Percentiles rank a stretch among this genome's conserved stretches.
Conservation (phyloP, 2,113 vertebrate genomes). For the Aplodontia rufa region DNA sequence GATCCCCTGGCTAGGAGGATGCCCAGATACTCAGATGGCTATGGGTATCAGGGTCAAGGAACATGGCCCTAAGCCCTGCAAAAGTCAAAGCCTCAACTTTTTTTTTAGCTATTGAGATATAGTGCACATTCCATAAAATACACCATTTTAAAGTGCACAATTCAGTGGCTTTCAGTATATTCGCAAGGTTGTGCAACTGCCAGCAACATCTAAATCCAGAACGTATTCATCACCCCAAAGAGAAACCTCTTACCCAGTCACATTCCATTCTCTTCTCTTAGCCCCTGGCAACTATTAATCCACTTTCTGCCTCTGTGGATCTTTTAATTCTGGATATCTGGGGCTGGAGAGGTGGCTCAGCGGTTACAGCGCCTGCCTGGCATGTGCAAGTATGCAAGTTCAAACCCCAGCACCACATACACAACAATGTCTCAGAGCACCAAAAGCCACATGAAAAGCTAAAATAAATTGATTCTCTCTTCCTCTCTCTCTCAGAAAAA, state of each 20-base stretch:
- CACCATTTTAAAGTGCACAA: background rate
- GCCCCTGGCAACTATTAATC: background rate
- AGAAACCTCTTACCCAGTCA: background rate
- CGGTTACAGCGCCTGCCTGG: too few relatives aligned
- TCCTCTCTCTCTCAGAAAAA: too few relatives aligned
- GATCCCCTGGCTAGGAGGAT: background rate
- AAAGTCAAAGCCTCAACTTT: background rate
- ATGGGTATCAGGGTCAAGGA: background rate
- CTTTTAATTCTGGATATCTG: background rate
- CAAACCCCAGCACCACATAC: too few relatives aligned
- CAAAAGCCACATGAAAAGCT: too few relatives aligned
- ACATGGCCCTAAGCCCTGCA: background rate
- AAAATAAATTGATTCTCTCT: too few relatives aligned
- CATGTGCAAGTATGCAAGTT: too few relatives aligned
- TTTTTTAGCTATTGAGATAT: background rate
- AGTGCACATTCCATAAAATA: background rate
- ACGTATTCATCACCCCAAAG: background rate
- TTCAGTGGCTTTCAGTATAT: background rate
- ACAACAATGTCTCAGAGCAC: too few relatives aligned
- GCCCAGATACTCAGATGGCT: background rate
- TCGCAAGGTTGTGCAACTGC: background rate
- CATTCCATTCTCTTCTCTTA: background rate
- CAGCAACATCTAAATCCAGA: background rate
- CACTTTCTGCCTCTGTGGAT: background rate
- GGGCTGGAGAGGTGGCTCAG: too few relatives aligned